Base-by-base conservation (phyloP, 2,797 vertebrate species). In the Erpetoichthys calabaricus region DNA sequence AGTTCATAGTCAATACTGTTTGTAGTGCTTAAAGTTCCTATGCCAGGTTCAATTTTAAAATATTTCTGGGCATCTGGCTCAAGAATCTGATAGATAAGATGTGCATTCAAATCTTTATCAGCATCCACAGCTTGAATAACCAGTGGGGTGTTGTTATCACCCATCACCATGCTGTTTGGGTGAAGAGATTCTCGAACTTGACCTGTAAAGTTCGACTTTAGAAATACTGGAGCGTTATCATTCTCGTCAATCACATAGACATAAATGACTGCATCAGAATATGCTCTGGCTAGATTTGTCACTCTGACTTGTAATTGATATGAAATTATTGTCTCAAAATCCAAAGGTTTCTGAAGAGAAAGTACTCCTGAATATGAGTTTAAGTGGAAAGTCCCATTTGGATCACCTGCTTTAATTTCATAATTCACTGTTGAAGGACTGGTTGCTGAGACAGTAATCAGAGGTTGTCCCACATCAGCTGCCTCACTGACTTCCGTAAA, bases 241-340 rank as follows among this genome's bases (percentile, higher is more conserved):
- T 99, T 99, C 76, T 95, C 89, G 8, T 98, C 96, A 46, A 91
- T 80, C 56, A 99, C 74, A 8, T 93, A 94, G 60, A 98, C 68
- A 47, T 86, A 70, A 46, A 92, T 86, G 0, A 65, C 6, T 2
- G 81, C 67, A 4, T 82, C 83, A 44, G 79, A 85, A 57, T 67
- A 82, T 3, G 81, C 75, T n/a, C 90, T 91, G 0, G 79, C 79
- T 51, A 82, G 80, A 45, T 86, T 96, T 64, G 80, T 80, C 52
- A 85, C 89, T 54, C 80, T 79, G 49, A 97, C 83, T 69, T 80
- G 84, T 62, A 99, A 72, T 54, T 80, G 83, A 67, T 97, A 98
- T 42, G 82, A 87, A 25, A 79, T 69, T 3, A 75, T 65, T 25
- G 71, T 79, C 71, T 99, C 96, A 73, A 90, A 96, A 74, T 99